phyloP scores from a whole-genome alignment of 2,888 invertebrate species.

The Aleiodes leptofemur region DNA sequence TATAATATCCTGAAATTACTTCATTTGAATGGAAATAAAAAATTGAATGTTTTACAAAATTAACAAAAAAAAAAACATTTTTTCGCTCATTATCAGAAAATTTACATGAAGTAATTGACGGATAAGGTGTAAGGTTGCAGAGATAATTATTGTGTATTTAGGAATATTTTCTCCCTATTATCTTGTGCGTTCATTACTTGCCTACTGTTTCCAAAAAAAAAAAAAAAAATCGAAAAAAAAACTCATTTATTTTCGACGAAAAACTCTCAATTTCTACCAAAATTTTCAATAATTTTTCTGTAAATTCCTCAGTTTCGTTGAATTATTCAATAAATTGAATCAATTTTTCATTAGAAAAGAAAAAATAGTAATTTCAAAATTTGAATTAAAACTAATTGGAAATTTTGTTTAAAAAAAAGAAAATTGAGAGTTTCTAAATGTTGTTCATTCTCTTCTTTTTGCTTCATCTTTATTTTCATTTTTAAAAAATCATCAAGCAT shows the following conservation, averaged over 20 bases:
- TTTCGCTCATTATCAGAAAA: too few relatives aligned
- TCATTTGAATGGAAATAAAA: too few relatives aligned
- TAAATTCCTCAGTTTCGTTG: neutral
- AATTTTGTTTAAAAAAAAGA: neutral
- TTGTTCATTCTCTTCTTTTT: neutral
- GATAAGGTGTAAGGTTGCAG: slow-evolving; percentile 46
- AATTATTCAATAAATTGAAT: neutral
- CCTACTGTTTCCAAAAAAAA: neutral
- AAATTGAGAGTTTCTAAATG: slow-evolving; percentile 16
- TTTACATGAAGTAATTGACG: neutral
- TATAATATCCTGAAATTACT: too few relatives aligned
- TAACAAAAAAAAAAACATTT: too few relatives aligned
- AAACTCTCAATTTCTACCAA: slow-evolving; percentile 8
- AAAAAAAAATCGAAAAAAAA: slow-evolving; percentile 9
- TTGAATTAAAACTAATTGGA: neutral
- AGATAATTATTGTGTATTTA: slow-evolving; percentile 32
- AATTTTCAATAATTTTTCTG: neutral
- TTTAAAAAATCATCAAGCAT: neutral
- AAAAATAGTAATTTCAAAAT: neutral
- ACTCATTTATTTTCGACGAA: slow-evolving; percentile 45
- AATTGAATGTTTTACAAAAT: too few relatives aligned
- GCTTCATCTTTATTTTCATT: neutral
- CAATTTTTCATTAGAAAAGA: neutral
- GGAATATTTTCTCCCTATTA: slow-evolving; percentile 50
- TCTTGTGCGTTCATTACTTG: slow-evolving; percentile 43